phyloP scores from a whole-genome alignment of 2,797 vertebrate genomes.

The Artibeus lituratus region DNA sequence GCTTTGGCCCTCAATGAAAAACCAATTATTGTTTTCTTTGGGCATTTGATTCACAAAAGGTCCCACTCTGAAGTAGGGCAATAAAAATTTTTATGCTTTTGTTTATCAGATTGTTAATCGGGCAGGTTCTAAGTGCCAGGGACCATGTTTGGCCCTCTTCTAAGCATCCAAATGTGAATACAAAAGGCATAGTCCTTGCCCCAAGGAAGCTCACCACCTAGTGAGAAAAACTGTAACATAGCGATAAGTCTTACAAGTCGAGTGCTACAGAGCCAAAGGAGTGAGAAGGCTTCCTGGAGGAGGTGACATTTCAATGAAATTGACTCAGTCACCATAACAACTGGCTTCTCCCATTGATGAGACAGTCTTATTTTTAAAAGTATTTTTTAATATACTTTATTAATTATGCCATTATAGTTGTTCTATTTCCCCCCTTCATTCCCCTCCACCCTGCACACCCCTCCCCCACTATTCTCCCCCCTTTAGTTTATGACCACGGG shows the following conservation, averaged over 20 bases:
- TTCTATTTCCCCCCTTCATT: no score
- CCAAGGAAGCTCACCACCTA: background rate
- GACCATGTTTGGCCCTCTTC: background rate
- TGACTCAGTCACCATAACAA: background rate
- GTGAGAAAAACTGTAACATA: background rate
- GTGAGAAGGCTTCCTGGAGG: background rate
- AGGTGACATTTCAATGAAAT: background rate
- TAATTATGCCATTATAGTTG: no score
- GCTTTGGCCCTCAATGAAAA: background rate
- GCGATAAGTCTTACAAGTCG: background rate
- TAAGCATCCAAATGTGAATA: background rate
- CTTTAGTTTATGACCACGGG: no score
- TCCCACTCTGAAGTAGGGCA: background rate
- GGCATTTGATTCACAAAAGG: conserved; percentile 14
- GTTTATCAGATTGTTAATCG: background rate
- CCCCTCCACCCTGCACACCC: no score
- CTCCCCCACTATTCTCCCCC: no score
- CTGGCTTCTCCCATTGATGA: background rate
- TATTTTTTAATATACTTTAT: no score
- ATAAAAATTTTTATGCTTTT: background rate
- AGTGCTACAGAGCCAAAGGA: background rate
- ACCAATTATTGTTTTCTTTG: background rate
- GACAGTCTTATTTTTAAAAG: background rate
- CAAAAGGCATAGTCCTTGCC: background rate
- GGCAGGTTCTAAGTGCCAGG: background rate